Base-by-base conservation (phyloP, 1,140 invertebrate genomes). In the Euura saliciscinereae region DNA sequence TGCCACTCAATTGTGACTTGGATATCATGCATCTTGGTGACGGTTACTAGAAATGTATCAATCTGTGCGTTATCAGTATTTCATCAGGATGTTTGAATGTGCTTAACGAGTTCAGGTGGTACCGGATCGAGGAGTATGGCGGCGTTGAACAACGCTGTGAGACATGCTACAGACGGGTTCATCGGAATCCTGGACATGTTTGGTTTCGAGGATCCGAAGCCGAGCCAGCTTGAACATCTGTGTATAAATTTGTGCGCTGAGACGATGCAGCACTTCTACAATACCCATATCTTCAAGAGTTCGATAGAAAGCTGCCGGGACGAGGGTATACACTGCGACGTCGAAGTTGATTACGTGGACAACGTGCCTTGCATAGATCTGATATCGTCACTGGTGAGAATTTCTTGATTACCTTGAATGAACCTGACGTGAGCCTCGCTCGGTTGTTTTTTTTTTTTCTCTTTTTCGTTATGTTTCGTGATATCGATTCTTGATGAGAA, bases 261-360 rank as follows among this genome's bases (percentile, higher is more conserved):
- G 88, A 98, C 97, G 13, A 97, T 98, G 95, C 97, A 98, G 82
- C 96, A 98, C 85, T 98, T 98, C 84, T 98, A 98, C 89, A 98
- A 98, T 83, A 98, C 96, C 45, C 96, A 98, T 85, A 96, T 98
- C 73, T 98, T 98, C 87, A 98, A 98, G 86, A 96, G 95, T 6
- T 95, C 94, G 70, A 95, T 97, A 73, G 96, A 98, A 86, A 96
- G 96, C 65, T 97, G 96, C 81, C 89, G 95, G 71, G 97, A 98
- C 82, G 97, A 98, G 89, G 96, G 96, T 44, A 96, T 98, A 75
- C 90, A 92, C n/a, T 95, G 93, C 82, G 95, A 97, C 79, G 92
- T 97, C 43, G 95, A 97, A 84, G 94, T 98, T 43, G 96, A 97
- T 83, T 98, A 98, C 88, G 95, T 97, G 67, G 96, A 98, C 84